Conservation (phyloP, 1,140 invertebrate species). For the Pachypeltis micranthus region DNA sequence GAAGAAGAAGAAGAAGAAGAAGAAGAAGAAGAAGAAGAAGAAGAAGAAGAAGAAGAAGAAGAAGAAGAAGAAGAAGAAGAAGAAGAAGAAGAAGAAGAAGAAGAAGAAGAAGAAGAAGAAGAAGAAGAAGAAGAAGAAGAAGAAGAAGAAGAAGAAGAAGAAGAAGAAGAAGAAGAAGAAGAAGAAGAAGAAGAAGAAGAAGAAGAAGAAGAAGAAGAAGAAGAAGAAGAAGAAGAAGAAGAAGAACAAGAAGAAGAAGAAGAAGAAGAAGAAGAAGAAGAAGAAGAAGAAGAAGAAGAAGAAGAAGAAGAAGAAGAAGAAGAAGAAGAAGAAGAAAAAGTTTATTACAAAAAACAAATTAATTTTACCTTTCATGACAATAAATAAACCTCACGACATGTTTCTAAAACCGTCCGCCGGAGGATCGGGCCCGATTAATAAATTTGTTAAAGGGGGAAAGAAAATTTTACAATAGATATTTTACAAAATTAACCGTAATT, state of each 20-base stretch:
- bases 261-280: slow-evolving; percentile 7
- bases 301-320: slow-evolving; percentile 7
- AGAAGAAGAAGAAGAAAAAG: slow-evolving; percentile 7
- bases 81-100: slow-evolving; percentile 7
- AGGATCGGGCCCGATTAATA: no score
- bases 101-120: slow-evolving; percentile 7
- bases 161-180: slow-evolving; percentile 7
- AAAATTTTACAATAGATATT: no score
- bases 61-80: slow-evolving; percentile 7
- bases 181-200: slow-evolving; percentile 7
- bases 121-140: slow-evolving; percentile 7
- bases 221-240: slow-evolving; percentile 7
- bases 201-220: slow-evolving; percentile 7
- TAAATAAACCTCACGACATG: not conserved
- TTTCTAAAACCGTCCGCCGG: no score
- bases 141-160: slow-evolving; percentile 7
- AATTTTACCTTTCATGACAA: no score
- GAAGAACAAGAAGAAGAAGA: slow-evolving; percentile 7
- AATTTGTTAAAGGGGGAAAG: no score
- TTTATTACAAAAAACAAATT: no score
- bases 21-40: slow-evolving; percentile 2
- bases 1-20: slow-evolving; percentile 13
- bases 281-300: slow-evolving; percentile 7
- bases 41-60: slow-evolving; percentile 7
- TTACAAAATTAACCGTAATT: no score